A percentile compares a stretch with the other conserved stretches of the same genome.
phyloP scores from a whole-genome alignment of 2,888 invertebrate species.

The Nemotelus nigrinus region DNA sequence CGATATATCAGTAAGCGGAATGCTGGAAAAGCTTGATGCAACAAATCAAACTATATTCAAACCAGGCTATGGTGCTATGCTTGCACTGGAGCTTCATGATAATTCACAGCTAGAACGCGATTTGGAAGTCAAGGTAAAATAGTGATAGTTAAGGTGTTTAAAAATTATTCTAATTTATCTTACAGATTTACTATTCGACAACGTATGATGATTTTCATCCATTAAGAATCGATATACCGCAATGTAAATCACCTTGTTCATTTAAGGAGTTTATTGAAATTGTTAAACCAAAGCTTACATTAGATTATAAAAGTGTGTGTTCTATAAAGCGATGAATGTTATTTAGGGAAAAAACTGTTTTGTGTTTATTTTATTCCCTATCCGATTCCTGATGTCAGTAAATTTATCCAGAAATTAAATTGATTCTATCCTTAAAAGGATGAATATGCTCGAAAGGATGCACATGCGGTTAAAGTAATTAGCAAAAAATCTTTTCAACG shows the following conservation, averaged over 20 bases:
- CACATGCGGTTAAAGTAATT: too few relatives aligned
- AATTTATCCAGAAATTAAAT: too few relatives aligned
- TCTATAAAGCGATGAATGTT: too few relatives aligned
- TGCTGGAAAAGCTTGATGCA: slow-evolving; percentile 75
- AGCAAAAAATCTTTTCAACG: too few relatives aligned
- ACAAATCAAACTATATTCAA: slow-evolving; percentile 66
- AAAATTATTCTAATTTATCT: not conserved
- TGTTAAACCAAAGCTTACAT: not conserved
- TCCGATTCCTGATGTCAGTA: too few relatives aligned
- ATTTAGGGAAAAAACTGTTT: too few relatives aligned
- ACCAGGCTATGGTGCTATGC: slow-evolving; percentile 77
- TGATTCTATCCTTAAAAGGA: too few relatives aligned
- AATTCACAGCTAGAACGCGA: slow-evolving; percentile 54
- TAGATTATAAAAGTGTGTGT: too few relatives aligned
- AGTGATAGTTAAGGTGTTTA: not conserved
- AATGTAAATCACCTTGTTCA: not conserved
- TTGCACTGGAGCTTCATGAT: slow-evolving; percentile 75
- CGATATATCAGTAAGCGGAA: slow-evolving; percentile 77
- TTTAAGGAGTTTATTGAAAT: not conserved
- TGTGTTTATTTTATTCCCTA: too few relatives aligned
- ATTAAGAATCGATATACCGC: not conserved
- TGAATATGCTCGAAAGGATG: too few relatives aligned
- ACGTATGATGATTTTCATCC: not conserved
- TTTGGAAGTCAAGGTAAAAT: slow-evolving; percentile 67
- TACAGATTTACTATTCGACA: not conserved